phyloP scores from a whole-genome alignment of 2,113 vertebrate species.

The Eira barbara region DNA sequence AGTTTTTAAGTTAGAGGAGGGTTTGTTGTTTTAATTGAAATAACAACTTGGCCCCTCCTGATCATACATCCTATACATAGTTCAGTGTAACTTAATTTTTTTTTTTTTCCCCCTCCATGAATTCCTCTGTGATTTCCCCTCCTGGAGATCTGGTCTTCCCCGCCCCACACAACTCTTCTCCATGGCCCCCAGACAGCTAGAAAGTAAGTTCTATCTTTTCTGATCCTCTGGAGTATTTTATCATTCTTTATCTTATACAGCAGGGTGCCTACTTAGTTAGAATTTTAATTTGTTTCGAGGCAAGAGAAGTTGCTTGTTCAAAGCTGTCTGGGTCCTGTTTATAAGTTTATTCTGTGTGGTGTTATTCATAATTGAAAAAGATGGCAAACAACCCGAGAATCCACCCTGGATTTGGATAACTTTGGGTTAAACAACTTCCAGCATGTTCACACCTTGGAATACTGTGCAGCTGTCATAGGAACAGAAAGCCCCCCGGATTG shows the following conservation, averaged over 20 bases:
- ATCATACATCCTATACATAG: background rate
- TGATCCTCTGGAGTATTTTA: background rate
- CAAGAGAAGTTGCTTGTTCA: background rate
- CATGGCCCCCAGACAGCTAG: background rate
- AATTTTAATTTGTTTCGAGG: constrained; percentile 25
- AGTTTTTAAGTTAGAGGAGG: constrained; percentile 1
- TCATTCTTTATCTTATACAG: constrained; percentile 9
- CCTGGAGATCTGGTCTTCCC: background rate
- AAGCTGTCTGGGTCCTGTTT: constrained; percentile 26
- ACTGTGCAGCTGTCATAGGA: background rate
- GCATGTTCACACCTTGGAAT: background rate
- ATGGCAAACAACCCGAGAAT: background rate
- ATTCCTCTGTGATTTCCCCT: constrained; percentile 23
- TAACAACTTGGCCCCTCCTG: background rate
- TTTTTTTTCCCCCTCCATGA: background rate
- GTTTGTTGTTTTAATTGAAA: background rate
- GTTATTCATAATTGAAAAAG: constrained; percentile 18
- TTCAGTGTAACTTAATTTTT: constrained; percentile 7
- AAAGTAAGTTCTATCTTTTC: constrained; percentile 22
- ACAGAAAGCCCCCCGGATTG: background rate
- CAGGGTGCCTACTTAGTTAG: constrained; percentile 9
- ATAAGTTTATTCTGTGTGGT: background rate
- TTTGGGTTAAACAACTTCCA: background rate
- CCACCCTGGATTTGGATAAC: too few relatives aligned
- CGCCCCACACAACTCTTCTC: background rate